Evolutionary conservation across 2,113 vertebrate species (phyloP), one percentile per base, ranked within the genome.

Genomic region (Felis chaus): DNA sequence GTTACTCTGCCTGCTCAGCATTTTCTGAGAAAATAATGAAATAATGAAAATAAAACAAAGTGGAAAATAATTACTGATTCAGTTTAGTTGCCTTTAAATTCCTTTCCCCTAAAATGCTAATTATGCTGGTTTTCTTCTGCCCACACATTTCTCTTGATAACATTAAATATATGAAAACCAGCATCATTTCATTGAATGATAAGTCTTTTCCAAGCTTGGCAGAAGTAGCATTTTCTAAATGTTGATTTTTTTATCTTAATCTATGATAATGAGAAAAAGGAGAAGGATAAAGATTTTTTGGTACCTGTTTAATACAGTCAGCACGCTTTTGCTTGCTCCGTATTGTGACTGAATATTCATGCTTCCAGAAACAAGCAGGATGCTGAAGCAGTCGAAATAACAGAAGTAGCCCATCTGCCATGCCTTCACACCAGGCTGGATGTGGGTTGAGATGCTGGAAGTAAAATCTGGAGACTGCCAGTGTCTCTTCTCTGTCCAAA

Each of bases 371-470:
- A 95, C 93, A 88, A 91, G 87, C 96, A 97, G 93, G 96, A 48
- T 92, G 96, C 98, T 97, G 95, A 97, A 97, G 97, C 98, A 98
- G 97, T 96, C 71, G 98, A 97, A 98, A 97, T 97, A 99, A 97
- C 99, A 99, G 98, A 98, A 98, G 98, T 97, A 82, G 97, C 98
- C 91, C 99, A 99, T 99, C 99, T 99, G 99, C 97, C 98, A 79
- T 97, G 97, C 98, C 92, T 98, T 98, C 98, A 98, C 97, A 98
- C 98, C 98, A 99, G 98, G 97, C 98, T 99, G 98, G 98, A 98
- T 98, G 98, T 98, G 98, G 98, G 98, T 95, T 98, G 98, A 98
- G 97, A 98, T 98, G 98, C 95, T 98, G 89, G 97, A 98, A 97
- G 93, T 95, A 97, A 98, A 98, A 98, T 98, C 98, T 98, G 98